A percentile compares a stretch with the other conserved stretches of the same genome.
Conservation (phyloP, 2,888 invertebrate genomes). For the Ctenicera cuprea region DNA sequence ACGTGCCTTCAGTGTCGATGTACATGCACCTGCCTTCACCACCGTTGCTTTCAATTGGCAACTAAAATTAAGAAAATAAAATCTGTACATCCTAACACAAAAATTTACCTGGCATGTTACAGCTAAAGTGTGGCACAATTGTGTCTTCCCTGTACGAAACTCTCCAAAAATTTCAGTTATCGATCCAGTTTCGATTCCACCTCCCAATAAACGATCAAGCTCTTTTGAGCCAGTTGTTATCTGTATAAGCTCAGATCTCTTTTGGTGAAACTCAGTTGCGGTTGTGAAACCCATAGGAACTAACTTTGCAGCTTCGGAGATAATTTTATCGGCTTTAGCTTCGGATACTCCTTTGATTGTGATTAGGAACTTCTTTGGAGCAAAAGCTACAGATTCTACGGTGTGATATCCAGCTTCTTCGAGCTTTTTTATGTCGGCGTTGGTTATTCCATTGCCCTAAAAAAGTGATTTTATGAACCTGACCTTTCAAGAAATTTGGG, state of each 20-base stretch:
- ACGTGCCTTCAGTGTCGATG: constrained; percentile 98
- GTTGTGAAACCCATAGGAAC: constrained; percentile 99
- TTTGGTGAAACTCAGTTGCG: constrained; percentile 96
- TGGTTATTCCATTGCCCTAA: constrained; percentile 93
- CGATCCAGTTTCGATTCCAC: constrained; percentile 98
- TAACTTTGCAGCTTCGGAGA: constrained; percentile 92
- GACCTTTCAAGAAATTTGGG: constrained; percentile 5
- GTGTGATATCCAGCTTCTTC: constrained; percentile 96
- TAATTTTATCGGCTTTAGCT: constrained; percentile 96
- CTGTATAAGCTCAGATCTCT: constrained; percentile 95
- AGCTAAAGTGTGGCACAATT: constrained; percentile 96
- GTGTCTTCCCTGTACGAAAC: constrained; percentile 98
- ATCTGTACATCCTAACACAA: constrained; percentile 12
- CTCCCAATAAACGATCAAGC: constrained; percentile 92
- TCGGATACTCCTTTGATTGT: constrained; percentile 97
- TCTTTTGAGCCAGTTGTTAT: constrained; percentile 97
- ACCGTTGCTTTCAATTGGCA: constrained; percentile 98
- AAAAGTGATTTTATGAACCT: too few species aligned
- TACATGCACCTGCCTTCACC: constrained; percentile 99
- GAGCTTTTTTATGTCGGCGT: constrained; percentile 93
- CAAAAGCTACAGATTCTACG: constrained; percentile 95
- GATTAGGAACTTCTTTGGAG: constrained; percentile 93
- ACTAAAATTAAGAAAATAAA: constrained; percentile 70
- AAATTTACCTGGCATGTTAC: constrained; percentile 93
- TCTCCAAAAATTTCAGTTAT: constrained; percentile 99